Conservation (phyloP, 2,888 invertebrate genomes). For the Tachina fera region DNA sequence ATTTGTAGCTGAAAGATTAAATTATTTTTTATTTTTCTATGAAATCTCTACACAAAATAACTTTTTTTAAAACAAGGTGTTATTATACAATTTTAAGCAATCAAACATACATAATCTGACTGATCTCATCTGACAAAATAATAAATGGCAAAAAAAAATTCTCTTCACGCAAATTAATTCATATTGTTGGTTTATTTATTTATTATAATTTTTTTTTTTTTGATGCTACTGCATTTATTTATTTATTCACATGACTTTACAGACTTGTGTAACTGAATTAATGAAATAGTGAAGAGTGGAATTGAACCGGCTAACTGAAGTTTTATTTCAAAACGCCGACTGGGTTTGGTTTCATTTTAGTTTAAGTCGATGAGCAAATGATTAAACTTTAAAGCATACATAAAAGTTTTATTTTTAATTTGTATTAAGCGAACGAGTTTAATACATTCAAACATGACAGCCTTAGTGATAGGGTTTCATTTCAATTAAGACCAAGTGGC, state of each 20-base stretch:
- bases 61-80: constrained; percentile 36
- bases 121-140: constrained; percentile 58
- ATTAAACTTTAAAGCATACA: no score
- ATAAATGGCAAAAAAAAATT: constrained; percentile 12
- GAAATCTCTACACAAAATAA: constrained; percentile 28
- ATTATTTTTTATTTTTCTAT: constrained; percentile 16
- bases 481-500: no score
- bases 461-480: no score
- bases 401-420: no score
- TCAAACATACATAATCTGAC: constrained; percentile 64
- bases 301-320: no score
- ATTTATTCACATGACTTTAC: constrained; percentile 21
- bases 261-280: not conserved
- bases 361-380: no score
- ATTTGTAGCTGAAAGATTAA: constrained; percentile 32
- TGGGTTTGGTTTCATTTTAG: no score
- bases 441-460: no score
- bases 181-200: constrained; percentile 43
- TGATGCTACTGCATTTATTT: constrained; percentile 37
- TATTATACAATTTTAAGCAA: constrained; percentile 55
- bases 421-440: no score
- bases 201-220: constrained; percentile 12
- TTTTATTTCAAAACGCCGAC: no score
- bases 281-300: no score
- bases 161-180: constrained; percentile 45